Evolutionary conservation across 2,888 invertebrate genomes (phyloP), one percentile per base, ranked within the genome.

Genomic region (Pseudoips prasinana): DNA sequence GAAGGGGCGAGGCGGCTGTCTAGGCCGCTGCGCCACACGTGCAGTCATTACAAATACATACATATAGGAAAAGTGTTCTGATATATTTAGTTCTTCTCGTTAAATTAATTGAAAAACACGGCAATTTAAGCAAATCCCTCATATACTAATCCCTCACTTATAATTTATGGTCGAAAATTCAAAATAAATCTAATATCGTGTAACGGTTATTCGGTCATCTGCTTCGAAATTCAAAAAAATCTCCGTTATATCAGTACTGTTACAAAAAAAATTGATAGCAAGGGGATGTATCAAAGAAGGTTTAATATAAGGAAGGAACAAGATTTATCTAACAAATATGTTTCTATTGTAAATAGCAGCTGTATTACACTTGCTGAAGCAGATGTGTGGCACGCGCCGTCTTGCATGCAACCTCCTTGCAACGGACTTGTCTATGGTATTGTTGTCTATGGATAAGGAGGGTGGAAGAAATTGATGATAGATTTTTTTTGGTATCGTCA

Each of bases 331-430:
- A 27, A 18, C 11, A 17, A 8, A 25, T 49, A 39, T 39, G 23
- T 29, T 33, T 38, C 43, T 42, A 46, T 51, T 43, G 43, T 27
- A 22, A 10, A 26, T 9, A 36, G 54, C 56, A 56, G 57, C 56
- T 57, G 58, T 41, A 5, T 22, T 56, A 41, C 57, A 57, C 56
- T 55, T 55, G 55, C 34, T 25, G 1, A 4, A 22, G 51, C 51
- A 54, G 58, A 54, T 57, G 45, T 30, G 33, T 33, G 39, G 57
- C 55, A 55, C 58, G 57, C 47, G 57, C 40, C 51, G 24, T 39
- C 39, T 33, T 32, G 6, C 22, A 19, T 22, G 22, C 14, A 24
- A 33, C 25, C 14, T 14, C 14, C 14, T 14, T 45, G 33, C 27
- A 35, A 38, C 34, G 28, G 35, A 36, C 28, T 23, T 19, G 19